Conservation (phyloP, 2,888 invertebrate genomes). For the Hydraecia micacea region DNA sequence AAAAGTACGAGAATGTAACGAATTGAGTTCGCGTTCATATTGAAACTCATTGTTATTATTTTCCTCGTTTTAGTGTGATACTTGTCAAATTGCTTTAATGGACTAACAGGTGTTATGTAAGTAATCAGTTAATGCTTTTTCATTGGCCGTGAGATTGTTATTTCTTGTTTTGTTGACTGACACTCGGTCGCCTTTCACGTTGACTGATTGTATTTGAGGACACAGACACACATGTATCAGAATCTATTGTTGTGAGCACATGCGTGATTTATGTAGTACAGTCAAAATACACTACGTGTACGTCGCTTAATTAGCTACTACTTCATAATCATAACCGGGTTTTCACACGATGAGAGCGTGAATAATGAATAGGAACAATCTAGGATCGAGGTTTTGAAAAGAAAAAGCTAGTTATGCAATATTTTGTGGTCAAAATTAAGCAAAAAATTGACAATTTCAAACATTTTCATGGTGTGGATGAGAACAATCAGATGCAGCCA, state of each 20-base stretch:
- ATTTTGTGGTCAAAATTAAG: not conserved
- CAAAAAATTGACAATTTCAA: not conserved
- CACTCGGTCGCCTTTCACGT: slow-evolving; percentile 50
- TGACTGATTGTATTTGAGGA: slow-evolving; percentile 23
- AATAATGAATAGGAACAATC: not conserved
- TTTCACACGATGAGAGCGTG: not conserved
- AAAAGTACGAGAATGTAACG: slow-evolving; percentile 9
- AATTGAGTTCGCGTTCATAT: slow-evolving; percentile 30
- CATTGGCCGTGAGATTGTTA: slow-evolving; percentile 40
- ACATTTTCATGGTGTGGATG: not conserved
- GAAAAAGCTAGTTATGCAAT: not conserved
- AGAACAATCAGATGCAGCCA: not conserved
- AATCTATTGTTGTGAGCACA: not conserved
- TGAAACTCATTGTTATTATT: slow-evolving; percentile 50
- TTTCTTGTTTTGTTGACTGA: slow-evolving; percentile 38
- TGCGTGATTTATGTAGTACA: not conserved
- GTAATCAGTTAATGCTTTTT: slow-evolving; percentile 41
- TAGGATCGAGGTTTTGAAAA: not conserved
- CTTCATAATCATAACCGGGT: too few relatives aligned
- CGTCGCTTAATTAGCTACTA: not conserved
- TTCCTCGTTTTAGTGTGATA: slow-evolving; percentile 29
- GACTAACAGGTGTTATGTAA: slow-evolving; percentile 55
- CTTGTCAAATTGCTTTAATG: slow-evolving; percentile 59
- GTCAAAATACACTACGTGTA: not conserved
- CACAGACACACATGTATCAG: not conserved